phyloP scores from a whole-genome alignment of 2,888 invertebrate genomes.

The Dastarcus helophoroides region DNA sequence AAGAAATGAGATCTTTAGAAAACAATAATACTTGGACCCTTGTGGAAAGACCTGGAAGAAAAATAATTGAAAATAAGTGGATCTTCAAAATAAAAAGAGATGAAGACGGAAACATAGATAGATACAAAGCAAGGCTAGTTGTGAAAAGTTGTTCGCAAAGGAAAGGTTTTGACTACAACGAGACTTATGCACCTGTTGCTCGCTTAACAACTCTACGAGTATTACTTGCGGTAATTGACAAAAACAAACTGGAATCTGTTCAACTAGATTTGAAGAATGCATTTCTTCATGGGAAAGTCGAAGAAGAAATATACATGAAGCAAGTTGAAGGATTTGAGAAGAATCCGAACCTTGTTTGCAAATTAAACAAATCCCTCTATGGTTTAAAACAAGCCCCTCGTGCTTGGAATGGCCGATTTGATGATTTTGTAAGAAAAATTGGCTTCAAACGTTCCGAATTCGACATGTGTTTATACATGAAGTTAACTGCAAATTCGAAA shows the following conservation, averaged over 20 bases:
- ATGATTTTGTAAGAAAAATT: constrained; percentile 14
- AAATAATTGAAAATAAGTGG: constrained; percentile 15
- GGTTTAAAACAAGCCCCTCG: constrained; percentile 23
- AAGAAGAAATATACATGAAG: constrained; percentile 22
- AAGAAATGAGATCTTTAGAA: constrained; percentile 16
- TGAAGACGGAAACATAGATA: constrained; percentile 13
- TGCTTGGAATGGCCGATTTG: constrained; percentile 20
- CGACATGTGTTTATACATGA: constrained; percentile 21
- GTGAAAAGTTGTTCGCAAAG: constrained; percentile 19
- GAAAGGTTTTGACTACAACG: constrained; percentile 19
- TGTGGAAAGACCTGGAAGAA: constrained; percentile 12
- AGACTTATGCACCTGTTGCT: constrained; percentile 23
- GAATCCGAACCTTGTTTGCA: constrained; percentile 17
- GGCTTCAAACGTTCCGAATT: constrained; percentile 15
- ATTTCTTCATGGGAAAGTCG: constrained; percentile 21
- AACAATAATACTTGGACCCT: constrained; percentile 17
- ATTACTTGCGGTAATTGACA: constrained; percentile 13
- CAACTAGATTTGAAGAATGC: constrained; percentile 24
- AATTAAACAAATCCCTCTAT: constrained; percentile 22
- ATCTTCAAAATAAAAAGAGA: constrained; percentile 17
- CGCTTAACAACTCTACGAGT: constrained; percentile 17
- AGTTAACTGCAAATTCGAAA: constrained; percentile 2
- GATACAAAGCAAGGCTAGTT: constrained; percentile 20
- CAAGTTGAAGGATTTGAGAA: constrained; percentile 16
- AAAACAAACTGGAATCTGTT: constrained; percentile 10